Percentiles rank a stretch among this genome's conserved stretches.
Evolutionary conservation across 2,113 vertebrate species (phyloP).

Genomic region (Sminthopsis crassicaudata): DNA sequence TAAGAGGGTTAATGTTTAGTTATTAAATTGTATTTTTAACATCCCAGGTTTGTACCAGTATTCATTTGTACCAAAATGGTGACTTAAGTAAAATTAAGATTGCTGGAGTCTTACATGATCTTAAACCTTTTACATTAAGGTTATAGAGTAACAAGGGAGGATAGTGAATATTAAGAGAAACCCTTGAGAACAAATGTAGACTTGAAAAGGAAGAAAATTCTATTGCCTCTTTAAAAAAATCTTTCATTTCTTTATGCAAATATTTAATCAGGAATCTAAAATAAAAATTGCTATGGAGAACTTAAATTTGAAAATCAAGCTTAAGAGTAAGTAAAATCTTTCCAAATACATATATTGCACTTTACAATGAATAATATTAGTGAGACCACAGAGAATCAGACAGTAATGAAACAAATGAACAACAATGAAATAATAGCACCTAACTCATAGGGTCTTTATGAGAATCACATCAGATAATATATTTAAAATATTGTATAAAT

Average conservation of each 20-base stretch:
- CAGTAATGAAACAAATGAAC: neutral
- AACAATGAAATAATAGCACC: neutral
- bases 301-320: slow-evolving; percentile 21
- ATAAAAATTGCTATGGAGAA: slow-evolving; percentile 15
- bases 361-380: neutral
- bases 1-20: slow-evolving; percentile 4
- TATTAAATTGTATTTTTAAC: slow-evolving; percentile 27
- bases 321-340: slow-evolving; percentile 3
- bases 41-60: neutral
- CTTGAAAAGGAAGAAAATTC: slow-evolving; percentile 34
- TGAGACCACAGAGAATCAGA: neutral
- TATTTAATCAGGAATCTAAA: slow-evolving; percentile 10
- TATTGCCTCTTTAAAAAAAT: slow-evolving; percentile 31
- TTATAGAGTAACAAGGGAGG: neutral
- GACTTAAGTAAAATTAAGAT: neutral
- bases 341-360: neutral
- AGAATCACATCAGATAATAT: neutral
- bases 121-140: neutral
- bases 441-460: neutral
- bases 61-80: neutral
- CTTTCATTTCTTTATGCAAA: neutral
- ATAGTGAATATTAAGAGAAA: slow-evolving; percentile 8
- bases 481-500: neutral
- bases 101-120: neutral
- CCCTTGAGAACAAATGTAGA: neutral